Evolutionary conservation across 2,797 vertebrate genomes (phyloP).

Genomic region (Ficedula albicollis): DNA sequence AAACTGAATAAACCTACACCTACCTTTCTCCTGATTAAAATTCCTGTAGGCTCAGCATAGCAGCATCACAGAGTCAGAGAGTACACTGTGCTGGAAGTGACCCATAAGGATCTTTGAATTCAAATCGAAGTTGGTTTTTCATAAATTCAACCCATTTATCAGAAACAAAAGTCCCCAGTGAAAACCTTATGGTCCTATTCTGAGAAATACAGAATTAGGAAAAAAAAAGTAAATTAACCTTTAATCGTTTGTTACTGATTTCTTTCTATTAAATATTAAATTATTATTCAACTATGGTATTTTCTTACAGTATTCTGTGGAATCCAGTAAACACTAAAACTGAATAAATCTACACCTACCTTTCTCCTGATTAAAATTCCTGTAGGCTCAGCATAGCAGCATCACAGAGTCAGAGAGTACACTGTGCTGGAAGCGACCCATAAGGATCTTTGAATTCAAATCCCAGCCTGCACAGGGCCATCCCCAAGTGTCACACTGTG

Average conservation of each 20-base stretch:
- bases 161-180: too few species aligned
- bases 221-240: neutral
- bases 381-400: neutral
- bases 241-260: neutral
- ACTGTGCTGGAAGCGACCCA: neutral
- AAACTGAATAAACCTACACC: neutral
- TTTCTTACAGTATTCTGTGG: neutral
- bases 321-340: neutral
- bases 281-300: neutral
- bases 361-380: neutral
- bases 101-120: accelerated
- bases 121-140: too few species aligned
- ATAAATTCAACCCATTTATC: too few species aligned
- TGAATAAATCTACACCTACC: neutral
- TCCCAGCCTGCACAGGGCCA: too few species aligned
- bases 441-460: accelerated
- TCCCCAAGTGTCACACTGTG: neutral
- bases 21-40: neutral
- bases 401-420: neutral
- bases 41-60: neutral
- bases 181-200: too few species aligned
- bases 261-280: neutral
- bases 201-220: too few species aligned
- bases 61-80: neutral
- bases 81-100: accelerated